phyloP scores from a whole-genome alignment of 2,797 vertebrate species.

The Chloroceryle inda region DNA sequence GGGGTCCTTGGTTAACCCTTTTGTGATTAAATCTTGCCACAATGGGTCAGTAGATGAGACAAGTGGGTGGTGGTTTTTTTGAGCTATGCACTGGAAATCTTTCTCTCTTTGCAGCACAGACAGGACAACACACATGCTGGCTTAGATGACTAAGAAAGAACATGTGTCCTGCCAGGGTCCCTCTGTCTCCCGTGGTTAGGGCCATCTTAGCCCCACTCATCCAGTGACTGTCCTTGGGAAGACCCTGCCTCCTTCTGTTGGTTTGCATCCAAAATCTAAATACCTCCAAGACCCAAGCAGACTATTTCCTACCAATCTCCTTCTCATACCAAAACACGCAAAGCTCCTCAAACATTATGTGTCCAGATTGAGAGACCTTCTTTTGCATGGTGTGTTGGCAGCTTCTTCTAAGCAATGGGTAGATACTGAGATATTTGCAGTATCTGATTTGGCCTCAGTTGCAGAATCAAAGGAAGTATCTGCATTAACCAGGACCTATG shows the following conservation, averaged over 20 bases:
- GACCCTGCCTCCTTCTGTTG: not conserved
- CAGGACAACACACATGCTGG: not conserved
- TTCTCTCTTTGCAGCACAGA: not conserved
- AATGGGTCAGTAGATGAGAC: not conserved
- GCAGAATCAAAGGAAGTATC: not conserved
- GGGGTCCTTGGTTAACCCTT: not conserved
- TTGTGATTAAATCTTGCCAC: not conserved
- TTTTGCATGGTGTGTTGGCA: not conserved
- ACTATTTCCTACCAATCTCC: not conserved
- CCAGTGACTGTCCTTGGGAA: not conserved
- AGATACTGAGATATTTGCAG: not conserved
- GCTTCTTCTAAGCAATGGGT: not conserved
- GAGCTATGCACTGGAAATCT: not conserved
- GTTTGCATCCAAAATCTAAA: not conserved
- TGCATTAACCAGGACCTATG: not conserved
- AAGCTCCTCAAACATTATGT: not conserved
- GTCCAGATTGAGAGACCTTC: not conserved
- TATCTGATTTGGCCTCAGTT: not conserved
- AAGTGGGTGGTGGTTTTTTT: fast-evolving
- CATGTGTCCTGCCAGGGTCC: not conserved
- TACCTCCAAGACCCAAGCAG: not conserved
- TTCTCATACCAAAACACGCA: not conserved
- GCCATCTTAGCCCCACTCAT: not conserved
- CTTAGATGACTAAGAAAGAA: not conserved
- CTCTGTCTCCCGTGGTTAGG: not conserved